Percentiles rank a stretch among this genome's conserved stretches.
These are phyloP conservation scores for Xestia xanthographa DNA, from an alignment of 2,888 invertebrate genomes.

Conservation along the genomic window DNA sequence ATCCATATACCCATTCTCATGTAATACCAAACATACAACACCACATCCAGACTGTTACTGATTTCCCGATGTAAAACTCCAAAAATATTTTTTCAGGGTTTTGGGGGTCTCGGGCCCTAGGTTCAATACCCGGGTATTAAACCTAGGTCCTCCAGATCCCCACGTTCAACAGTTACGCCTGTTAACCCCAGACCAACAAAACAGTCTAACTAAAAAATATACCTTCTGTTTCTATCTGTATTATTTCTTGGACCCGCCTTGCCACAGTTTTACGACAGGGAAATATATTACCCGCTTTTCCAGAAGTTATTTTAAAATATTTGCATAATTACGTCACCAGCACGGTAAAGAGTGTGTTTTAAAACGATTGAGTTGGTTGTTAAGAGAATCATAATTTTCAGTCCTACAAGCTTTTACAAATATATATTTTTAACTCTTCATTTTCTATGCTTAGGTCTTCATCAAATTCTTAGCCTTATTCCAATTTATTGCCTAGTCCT, in stretches of 20 bases:
- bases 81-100: too few species aligned
- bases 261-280: constrained; percentile 27
- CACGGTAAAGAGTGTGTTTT: constrained; percentile 7
- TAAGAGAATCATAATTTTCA: background rate
- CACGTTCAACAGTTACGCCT: too few species aligned
- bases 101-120: too few species aligned
- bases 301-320: constrained; percentile 37
- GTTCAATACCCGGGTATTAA: background rate
- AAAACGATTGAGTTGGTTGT: constrained; percentile 2
- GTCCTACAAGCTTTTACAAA: background rate
- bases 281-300: constrained; percentile 29
- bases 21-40: background rate
- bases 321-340: constrained; percentile 32
- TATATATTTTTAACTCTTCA: background rate
- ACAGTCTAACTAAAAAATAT: background rate
- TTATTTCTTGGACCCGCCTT: background rate
- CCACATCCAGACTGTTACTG: background rate
- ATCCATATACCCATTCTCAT: too few species aligned
- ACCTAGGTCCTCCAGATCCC: background rate
- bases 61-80: background rate
- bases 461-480: background rate
- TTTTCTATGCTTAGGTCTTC: background rate
- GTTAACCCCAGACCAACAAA: background rate
- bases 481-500: too few species aligned
- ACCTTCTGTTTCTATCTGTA: constrained; percentile 1